Percentiles rank a stretch among this genome's conserved stretches.
phyloP scores from a whole-genome alignment of 2,113 vertebrate genomes.

The Laterallus jamaicensis region DNA sequence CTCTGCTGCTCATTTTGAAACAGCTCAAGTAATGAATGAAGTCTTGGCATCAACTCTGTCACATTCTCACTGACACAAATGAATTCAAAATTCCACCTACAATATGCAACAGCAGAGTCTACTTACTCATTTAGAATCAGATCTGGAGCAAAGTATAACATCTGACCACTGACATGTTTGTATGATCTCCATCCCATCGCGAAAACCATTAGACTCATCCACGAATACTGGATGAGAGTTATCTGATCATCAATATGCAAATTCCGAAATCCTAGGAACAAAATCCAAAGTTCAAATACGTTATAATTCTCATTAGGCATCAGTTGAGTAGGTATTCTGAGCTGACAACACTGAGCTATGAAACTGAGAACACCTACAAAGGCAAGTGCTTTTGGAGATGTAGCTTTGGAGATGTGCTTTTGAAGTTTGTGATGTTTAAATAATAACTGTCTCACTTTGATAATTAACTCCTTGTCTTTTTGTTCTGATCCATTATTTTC shows the following conservation, averaged over 20 bases:
- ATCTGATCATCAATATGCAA: constrained; percentile 98
- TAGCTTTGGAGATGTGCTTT: neutral
- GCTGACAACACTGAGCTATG: neutral
- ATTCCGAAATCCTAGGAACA: constrained; percentile 88
- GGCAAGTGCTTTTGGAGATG: neutral
- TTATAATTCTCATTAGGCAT: neutral
- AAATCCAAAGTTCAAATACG: neutral
- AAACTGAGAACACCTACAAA: neutral
- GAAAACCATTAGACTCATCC: constrained; percentile 98
- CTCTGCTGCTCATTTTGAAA: neutral
- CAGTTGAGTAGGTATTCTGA: neutral
- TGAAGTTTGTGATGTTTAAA: neutral
- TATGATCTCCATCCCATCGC: constrained; percentile 95
- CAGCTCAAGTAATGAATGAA: neutral
- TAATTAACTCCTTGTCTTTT: neutral
- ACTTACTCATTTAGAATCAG: constrained; percentile 96
- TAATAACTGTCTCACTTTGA: neutral
- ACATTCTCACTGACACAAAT: neutral
- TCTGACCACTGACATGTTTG: constrained; percentile 92
- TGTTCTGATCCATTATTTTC: neutral
- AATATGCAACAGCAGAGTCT: neutral
- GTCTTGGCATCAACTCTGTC: neutral
- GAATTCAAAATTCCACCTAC: neutral
- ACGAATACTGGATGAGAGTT: constrained; percentile 98
- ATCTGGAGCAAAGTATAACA: constrained; percentile 96